These are phyloP conservation scores for Zeus faber DNA, from an alignment of 2,113 vertebrate species.

Conservation along the genomic window DNA sequence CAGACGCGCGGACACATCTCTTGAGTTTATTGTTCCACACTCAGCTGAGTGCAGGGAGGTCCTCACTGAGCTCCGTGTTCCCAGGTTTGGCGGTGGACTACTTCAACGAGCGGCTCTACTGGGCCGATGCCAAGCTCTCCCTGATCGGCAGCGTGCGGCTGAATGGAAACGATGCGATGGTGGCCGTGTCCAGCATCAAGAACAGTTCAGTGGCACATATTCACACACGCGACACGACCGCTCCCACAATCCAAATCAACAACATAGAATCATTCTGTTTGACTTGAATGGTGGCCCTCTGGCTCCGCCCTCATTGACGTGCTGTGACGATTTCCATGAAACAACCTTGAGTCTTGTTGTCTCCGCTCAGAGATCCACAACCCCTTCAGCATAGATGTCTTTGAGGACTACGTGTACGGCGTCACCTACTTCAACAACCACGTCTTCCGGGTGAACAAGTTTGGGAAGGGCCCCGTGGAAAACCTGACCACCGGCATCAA, in stretches of 20 bases:
- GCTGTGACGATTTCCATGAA: no score
- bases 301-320: no score
- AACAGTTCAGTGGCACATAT: slow-evolving; percentile 75
- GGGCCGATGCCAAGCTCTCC: slow-evolving; percentile 93
- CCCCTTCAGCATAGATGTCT: slow-evolving; percentile 96
- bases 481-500: slow-evolving; percentile 91
- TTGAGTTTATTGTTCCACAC: no score
- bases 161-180: slow-evolving; percentile 86
- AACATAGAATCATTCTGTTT: no score
- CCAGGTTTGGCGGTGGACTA: slow-evolving; percentile 93
- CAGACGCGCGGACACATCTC: no score
- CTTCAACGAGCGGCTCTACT: slow-evolving; percentile 94
- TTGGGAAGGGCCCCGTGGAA: slow-evolving; percentile 84
- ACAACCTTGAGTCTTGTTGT: no score
- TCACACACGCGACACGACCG: neutral
- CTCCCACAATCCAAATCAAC: no score
- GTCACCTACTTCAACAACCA: slow-evolving; percentile 95
- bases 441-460: slow-evolving; percentile 96
- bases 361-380: slow-evolving; percentile 79
- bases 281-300: no score
- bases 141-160: slow-evolving; percentile 91
- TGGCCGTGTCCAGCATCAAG: slow-evolving; percentile 83
- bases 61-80: no score
- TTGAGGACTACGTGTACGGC: slow-evolving; percentile 95
- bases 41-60: no score